Base-by-base conservation (phyloP, 2,888 invertebrate species). In the Cordilura impudica region DNA sequence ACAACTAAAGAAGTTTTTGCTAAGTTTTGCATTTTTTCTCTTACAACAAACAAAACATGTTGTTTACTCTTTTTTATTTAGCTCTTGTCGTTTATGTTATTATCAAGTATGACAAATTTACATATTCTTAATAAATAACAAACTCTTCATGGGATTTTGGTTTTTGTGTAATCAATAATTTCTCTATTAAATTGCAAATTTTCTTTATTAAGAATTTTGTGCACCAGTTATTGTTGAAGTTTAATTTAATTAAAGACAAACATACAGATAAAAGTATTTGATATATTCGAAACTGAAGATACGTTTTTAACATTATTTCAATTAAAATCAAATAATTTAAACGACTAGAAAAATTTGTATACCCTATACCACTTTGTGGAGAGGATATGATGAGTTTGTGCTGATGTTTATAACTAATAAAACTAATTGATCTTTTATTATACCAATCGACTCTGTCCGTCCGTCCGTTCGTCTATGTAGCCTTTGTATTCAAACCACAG, bases 101-200 rank as follows among this genome's bases (percentile, higher is more conserved):
- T 39, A 26, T 56, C 63, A 65, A 72, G 18, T 65, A 65, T 39
- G 39, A 39, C 47, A 26, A 56, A 65, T 72, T 72, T 72, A 29
- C 63, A 72, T 65, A 49, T 56, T 72, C 39, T 10, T 7, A 26
- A 39, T 18, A 56, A 47, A 43, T n/a, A 63, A 43, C 21, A 63
- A 72, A 19, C 39, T 58, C 56, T 29, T 49, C 1, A 14, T 12
- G 29, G 51, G 26, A 35, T 56, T 35, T 26, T 2, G 4, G 1
- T 12, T 14, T 45, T 18, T 43, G 18, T 2, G 16, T 45, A 21
- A 29, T 61, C 63, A 63, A 71, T 54, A 54, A 45, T 21, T 23
- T 63, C 63, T 71, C 54, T 16, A 72, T 72, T 65, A 47, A 63
- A 63, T 56, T 72, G 54, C 35, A 63, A 63, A 72, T 65, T 56